These are phyloP conservation scores for Cataglyphis albicans DNA, from an alignment of 2,888 invertebrate species.

Conservation along the genomic window DNA sequence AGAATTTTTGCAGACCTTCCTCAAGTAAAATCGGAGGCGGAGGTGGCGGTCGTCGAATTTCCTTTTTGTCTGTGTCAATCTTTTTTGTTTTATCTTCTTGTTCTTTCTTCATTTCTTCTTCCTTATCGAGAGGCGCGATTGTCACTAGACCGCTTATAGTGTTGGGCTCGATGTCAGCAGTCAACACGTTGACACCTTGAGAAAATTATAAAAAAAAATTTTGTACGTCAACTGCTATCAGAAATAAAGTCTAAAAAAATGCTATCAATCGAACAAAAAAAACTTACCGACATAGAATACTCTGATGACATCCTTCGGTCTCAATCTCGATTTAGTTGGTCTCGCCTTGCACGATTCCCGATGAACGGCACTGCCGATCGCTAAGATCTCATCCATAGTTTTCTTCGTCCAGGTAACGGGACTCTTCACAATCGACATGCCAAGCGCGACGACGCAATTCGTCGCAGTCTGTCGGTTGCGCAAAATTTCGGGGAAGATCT, in stretches of 20 bases:
- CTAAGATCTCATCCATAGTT: conserved; percentile 82
- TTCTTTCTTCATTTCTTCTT: conserved; percentile 51
- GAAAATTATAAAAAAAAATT: neutral
- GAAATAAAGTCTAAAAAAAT: neutral
- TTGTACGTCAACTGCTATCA: neutral
- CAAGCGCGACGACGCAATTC: conserved; percentile 81
- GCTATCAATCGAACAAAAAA: neutral
- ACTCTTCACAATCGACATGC: conserved; percentile 81
- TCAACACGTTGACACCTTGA: conserved; percentile 79
- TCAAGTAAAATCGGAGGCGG: conserved; percentile 77
- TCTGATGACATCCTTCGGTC: conserved; percentile 78
- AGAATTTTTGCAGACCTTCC: conserved; percentile 79
- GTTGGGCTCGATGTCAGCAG: conserved; percentile 77
- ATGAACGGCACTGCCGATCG: conserved; percentile 77
- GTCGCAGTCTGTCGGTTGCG: conserved; percentile 80
- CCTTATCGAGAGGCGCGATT: conserved; percentile 70
- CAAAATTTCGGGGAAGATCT: conserved; percentile 77
- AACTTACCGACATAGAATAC: conserved; percentile 78
- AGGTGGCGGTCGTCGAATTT: conserved; percentile 62
- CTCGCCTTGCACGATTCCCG: conserved; percentile 74
- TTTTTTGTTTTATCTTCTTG: conserved; percentile 46
- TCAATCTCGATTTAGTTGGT: conserved; percentile 65
- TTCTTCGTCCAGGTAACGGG: conserved; percentile 82
- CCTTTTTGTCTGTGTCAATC: conserved; percentile 35
- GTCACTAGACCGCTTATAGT: conserved; percentile 78